Base-by-base conservation (phyloP, 2,113 vertebrate genomes). In the Oncorhynchus clarkii region DNA sequence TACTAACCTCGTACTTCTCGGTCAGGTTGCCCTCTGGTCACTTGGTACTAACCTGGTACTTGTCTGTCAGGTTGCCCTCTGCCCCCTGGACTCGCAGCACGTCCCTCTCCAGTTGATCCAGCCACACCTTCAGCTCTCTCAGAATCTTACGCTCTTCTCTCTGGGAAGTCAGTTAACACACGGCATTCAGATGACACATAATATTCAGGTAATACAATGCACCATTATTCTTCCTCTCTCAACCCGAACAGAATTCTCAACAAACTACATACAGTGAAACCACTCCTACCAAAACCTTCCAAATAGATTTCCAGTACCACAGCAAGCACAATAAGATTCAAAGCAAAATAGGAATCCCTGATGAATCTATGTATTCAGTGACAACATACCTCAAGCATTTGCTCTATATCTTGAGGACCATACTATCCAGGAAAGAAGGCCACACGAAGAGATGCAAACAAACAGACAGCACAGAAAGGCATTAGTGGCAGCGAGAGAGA, bases 91-190 rank as follows among this genome's bases (percentile, higher is more conserved):
- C 93, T 27, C 95, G 92, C 26, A 95, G 93, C 83, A 99, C 87
- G 65, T 99, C 98, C 92, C 95, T 95, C 89, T 99, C 97, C 82
- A 97, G 94, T 78, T 99, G 97, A 82, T 99, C 97, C 85, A 97
- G 89, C 95, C 97, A 99, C 78, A 95, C 93, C 89, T 97, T 98
- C 3, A 93, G 88, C 82, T 99, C 98, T 82, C 96, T 93, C 79
- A 97, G 85, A 84, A 96, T 89, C 84, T 93, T 85, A 48, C 95
- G 90, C 73, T 98, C 96, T 91, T 99, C 97, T 81, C 93, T 95
- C 98, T 99, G 9, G 1, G 69, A 73, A 73, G 16, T 67, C 7
- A 69, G 26, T 71, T 16, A 79, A 59, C 67, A 68, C 67, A 39
- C 67, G 45, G 2, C 67, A 31, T 29, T 29, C 7, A 69, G 29